Evolutionary conservation across 2,113 vertebrate species (phyloP).

Genomic region (Pipa parva): DNA sequence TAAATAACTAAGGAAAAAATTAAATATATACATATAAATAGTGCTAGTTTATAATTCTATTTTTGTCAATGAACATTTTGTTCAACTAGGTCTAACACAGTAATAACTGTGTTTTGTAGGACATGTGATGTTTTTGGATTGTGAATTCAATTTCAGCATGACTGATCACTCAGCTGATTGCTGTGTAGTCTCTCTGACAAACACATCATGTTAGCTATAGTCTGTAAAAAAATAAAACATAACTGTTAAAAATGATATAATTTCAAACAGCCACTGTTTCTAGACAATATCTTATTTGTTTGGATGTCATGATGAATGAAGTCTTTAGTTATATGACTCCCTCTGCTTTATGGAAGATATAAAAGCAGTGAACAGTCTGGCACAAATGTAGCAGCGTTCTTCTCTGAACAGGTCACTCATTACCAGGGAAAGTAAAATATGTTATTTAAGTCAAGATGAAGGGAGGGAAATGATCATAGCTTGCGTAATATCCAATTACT

Average conservation of each 20-base stretch:
- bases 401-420: too few relatives aligned
- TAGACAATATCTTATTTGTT: slow-evolving; percentile 18
- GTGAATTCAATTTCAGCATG: slow-evolving; percentile 16
- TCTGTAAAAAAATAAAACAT: slow-evolving; percentile 11
- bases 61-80: too few relatives aligned
- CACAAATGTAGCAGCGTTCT: too few relatives aligned
- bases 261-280: background rate
- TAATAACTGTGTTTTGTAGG: slow-evolving; percentile 13
- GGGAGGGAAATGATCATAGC: too few relatives aligned
- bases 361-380: too few relatives aligned
- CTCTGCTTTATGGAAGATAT: too few relatives aligned
- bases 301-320: slow-evolving; percentile 16
- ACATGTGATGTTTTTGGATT: slow-evolving; percentile 31
- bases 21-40: too few relatives aligned
- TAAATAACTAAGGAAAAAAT: too few relatives aligned
- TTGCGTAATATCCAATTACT: too few relatives aligned
- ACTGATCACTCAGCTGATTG: slow-evolving; percentile 19
- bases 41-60: too few relatives aligned
- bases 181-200: slow-evolving; percentile 8
- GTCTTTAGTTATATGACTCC: slow-evolving; percentile 9
- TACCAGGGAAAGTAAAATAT: too few relatives aligned
- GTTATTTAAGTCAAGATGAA: too few relatives aligned
- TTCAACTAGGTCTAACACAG: background rate
- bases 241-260: slow-evolving; percentile 21
- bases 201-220: slow-evolving; percentile 20